Base-by-base conservation (phyloP, 2,888 invertebrate species). In the Camponotus fellah region DNA sequence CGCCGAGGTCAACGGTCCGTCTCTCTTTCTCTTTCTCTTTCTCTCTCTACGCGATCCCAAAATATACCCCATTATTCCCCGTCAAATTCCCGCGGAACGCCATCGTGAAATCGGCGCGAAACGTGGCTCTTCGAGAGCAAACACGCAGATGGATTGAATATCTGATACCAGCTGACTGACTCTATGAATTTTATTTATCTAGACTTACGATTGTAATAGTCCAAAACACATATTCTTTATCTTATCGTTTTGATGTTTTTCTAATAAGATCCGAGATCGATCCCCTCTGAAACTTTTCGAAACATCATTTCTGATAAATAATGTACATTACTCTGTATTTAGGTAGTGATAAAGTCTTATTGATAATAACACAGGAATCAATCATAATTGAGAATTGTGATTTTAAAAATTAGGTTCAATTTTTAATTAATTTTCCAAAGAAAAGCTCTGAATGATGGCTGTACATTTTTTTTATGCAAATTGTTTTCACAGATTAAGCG, bases 61-160 rank as follows among this genome's bases (percentile, higher is more conserved):
- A 80, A 80, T 80, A 80, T 72, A 80, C 60, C 69, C 79, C 46
- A 72, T 80, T 80, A 79, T 72, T 71, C 60, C 72, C 79, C 72
- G 72, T 80, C 43, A 43, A 58, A 60, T 34, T 79, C 69, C 14
- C 60, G 72, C 79, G 60, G 10, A 69, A 46, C 14, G 46, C 43
- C 5, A 9, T 8, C 53, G 12, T 32, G 53, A 56, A 17, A 32
- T 9, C 12, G 40, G 10, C 76, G 12, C 17, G 49, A 17, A 66
- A 79, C 40, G 58, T n/a, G 49, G 14, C n/a, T 53, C 6, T 8
- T 74, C 26, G 26, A 5, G 34, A 43, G n/a, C 2, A 26, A 9
- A n/a, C 56, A 37, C 17, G 49, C 46, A 6, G 37, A 53, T 21
- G 32, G 56, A n/a, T 9, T 14, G 43, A 49, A 49, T 5, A 0